Conservation (phyloP, 2,113 vertebrate genomes). For the Thoracochromis brauschi region DNA sequence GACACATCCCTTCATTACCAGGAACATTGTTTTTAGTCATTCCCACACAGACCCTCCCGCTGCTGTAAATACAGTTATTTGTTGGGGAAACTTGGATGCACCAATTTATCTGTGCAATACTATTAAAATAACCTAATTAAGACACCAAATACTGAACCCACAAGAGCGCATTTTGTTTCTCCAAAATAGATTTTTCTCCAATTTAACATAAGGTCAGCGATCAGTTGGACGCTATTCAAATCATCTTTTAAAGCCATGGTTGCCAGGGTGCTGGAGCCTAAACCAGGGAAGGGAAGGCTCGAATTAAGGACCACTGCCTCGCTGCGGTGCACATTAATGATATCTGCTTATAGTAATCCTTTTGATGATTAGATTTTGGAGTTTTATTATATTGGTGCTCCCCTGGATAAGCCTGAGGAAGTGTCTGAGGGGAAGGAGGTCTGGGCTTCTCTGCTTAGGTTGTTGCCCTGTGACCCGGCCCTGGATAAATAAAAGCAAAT, state of each 20-base stretch:
- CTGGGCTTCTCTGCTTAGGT: not conserved
- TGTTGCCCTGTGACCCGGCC: accelerated
- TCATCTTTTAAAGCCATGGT: not conserved
- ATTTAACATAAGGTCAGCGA: not conserved
- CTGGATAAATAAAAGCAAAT: not conserved
- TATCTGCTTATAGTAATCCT: not conserved
- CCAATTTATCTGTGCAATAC: not conserved
- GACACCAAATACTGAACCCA: not conserved
- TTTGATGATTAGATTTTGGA: not conserved
- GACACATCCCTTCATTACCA: not conserved
- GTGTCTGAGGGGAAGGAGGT: not conserved
- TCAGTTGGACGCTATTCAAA: not conserved
- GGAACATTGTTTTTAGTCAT: not conserved
- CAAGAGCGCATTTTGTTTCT: not conserved
- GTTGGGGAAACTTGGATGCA: not conserved
- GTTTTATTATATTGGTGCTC: not conserved
- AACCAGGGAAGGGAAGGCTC: accelerated
- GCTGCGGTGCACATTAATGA: not conserved
- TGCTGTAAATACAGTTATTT: not conserved
- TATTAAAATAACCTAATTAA: not conserved
- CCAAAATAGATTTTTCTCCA: accelerated
- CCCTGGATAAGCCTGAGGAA: not conserved
- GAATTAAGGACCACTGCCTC: not conserved
- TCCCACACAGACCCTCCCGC: not conserved
- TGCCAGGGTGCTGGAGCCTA: not conserved